phyloP scores from a whole-genome alignment of 2,113 vertebrate genomes.

The Rhea americana region DNA sequence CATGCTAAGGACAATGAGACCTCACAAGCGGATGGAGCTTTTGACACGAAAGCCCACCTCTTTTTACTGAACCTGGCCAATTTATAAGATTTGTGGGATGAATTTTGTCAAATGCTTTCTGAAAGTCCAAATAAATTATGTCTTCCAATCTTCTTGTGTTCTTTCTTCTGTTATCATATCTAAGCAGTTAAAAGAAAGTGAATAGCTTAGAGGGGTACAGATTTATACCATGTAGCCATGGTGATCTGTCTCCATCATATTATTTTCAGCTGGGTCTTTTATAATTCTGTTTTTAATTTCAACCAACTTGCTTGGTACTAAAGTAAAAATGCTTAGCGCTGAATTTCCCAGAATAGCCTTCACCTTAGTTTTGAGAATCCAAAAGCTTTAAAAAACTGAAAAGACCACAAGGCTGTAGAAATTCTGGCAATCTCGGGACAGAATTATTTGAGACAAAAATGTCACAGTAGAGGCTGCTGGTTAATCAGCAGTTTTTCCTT shows the following conservation, averaged over 20 bases:
- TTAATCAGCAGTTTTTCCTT: background rate
- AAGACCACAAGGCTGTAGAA: background rate
- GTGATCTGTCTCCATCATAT: slow-evolving; percentile 47
- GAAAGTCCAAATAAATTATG: slow-evolving; percentile 44
- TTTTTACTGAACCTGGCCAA: background rate
- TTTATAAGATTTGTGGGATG: background rate
- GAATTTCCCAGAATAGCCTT: slow-evolving; percentile 59
- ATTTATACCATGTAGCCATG: slow-evolving; percentile 55
- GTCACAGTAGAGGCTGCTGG: background rate
- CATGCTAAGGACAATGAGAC: background rate
- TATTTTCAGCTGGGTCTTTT: slow-evolving; percentile 53
- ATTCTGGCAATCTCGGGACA: background rate
- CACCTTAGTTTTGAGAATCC: background rate
- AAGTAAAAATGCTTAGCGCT: slow-evolving; percentile 36
- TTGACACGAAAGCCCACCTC: background rate
- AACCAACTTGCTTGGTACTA: slow-evolving; percentile 42
- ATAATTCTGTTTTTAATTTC: slow-evolving; percentile 65
- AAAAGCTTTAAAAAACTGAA: background rate
- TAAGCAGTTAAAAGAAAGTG: slow-evolving; percentile 62
- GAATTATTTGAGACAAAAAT: background rate
- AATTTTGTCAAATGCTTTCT: slow-evolving; percentile 25
- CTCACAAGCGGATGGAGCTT: background rate
- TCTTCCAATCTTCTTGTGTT: slow-evolving; percentile 35
- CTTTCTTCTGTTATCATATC: slow-evolving; percentile 54
- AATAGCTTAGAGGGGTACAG: slow-evolving; percentile 52